Base-by-base conservation (phyloP, 2,797 vertebrate species). In the Lagodon rhomboides region DNA sequence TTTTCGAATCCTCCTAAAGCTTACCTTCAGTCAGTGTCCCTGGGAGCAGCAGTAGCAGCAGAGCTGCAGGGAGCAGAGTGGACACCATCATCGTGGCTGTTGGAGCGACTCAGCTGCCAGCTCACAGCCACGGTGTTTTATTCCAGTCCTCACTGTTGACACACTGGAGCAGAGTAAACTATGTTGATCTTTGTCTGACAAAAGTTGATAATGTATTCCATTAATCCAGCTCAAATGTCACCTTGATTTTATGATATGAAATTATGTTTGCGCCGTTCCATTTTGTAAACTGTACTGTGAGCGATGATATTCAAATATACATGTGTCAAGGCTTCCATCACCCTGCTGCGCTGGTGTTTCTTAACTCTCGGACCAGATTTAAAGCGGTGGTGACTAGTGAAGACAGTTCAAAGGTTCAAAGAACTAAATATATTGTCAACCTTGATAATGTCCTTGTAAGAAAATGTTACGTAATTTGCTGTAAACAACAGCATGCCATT, bases 41-140 rank as follows among this genome's bases (percentile, higher is more conserved):
- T 20, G 85, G 76, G 38, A 89, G 27, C 75, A 92, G 80, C 74
- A 92, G 77, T 61, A 93, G 67, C 72, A 92, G 75, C 46, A 88
- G 60, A 7, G 79, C 85, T 50, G 80, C 63, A 15, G 73, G 46
- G 27, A 84, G 70, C 44, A 90, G 69, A 78, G 64, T 49, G 2
- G 64, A 43, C 12, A 30, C 11, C 49, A 16, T 65, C 78, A 76
- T 73, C 25, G 17, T 60, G 72, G 50, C 70, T 53, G 54, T 1
- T 5, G 43, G 23, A 23, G 2, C 0, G 15, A 17, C 27, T 60
- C 10, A 4, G 5, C 3, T 11, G 47, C 54, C 41, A 54, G 22
- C 12, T 30, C 38, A 15, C 49, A 44, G 15, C 4, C 41, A 11
- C 61, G 3, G 27, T 18, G 22, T 76, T 89, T 83, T 89, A 85